These are phyloP conservation scores for Nemopilema nomurai DNA, from an alignment of 30 jellyfish, hydroid and myxozoan species.

Conservation along the genomic window DNA sequence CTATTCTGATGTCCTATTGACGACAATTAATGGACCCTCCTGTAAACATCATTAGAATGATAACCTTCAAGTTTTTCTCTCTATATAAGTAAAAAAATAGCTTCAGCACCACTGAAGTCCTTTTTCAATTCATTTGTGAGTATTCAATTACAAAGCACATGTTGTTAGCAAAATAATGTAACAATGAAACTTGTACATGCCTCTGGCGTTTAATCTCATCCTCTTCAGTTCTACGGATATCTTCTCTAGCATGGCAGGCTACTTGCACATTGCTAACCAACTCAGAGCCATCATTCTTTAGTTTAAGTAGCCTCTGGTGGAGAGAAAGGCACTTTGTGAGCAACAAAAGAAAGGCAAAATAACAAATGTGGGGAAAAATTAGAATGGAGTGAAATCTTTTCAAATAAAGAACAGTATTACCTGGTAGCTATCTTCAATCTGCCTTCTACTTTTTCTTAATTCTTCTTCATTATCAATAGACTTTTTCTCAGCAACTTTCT, in stretches of 20 bases:
- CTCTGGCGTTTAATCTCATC: conserved; percentile 68
- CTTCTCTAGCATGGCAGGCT: conserved; percentile 88
- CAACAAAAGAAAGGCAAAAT: neutral
- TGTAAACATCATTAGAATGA: too few species aligned
- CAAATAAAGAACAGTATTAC: conserved; percentile 22
- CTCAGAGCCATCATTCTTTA: conserved; percentile 84
- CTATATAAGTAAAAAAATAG: too few species aligned
- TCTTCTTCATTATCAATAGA: conserved; percentile 59
- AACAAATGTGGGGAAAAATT: neutral
- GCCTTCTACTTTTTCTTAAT: conserved; percentile 71
- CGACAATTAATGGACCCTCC: too few species aligned
- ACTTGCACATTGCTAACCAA: conserved; percentile 86
- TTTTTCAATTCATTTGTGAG: neutral
- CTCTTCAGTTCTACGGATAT: conserved; percentile 70
- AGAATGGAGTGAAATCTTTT: neutral
- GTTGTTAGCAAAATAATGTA: neutral
- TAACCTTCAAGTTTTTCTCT: too few species aligned
- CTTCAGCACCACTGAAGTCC: neutral
- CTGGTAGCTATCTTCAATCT: conserved; percentile 76
- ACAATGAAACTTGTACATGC: conserved; percentile 6
- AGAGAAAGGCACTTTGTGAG: neutral
- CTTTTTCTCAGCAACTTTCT: conserved; percentile 37
- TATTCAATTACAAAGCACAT: neutral
- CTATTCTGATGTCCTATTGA: too few species aligned
- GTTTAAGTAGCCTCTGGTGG: conserved; percentile 59